Conservation (phyloP, 1,140 invertebrate genomes). For the Piezodorus guildinii region DNA sequence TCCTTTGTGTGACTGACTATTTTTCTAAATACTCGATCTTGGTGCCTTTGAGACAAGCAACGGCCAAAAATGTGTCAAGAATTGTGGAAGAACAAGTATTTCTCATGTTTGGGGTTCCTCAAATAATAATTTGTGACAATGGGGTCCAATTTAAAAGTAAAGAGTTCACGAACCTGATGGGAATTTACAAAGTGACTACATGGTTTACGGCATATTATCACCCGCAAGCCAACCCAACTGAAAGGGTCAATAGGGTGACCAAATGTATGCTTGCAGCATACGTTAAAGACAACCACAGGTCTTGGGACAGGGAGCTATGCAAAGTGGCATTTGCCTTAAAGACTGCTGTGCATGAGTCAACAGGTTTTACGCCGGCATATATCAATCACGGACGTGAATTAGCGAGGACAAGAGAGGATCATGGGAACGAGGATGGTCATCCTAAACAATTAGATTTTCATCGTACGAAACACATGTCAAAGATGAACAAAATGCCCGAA, state of each 20-base stretch:
- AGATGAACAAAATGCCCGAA: background rate
- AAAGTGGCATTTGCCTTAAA: constrained; percentile 36
- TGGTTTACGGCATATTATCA: background rate
- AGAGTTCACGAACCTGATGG: too few relatives aligned
- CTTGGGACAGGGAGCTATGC: constrained; percentile 32
- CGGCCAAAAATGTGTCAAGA: too few relatives aligned
- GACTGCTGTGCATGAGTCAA: constrained; percentile 32
- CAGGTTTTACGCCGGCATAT: constrained; percentile 33
- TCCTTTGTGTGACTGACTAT: background rate
- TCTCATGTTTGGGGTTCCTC: too few relatives aligned
- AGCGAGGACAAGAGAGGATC: constrained; percentile 15
- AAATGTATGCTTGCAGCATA: constrained; percentile 34
- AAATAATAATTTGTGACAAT: too few relatives aligned
- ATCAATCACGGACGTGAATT: constrained; percentile 33
- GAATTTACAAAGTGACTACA: too few relatives aligned
- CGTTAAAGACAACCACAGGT: constrained; percentile 31
- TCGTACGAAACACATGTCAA: background rate
- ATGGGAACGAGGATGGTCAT: background rate
- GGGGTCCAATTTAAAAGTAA: too few relatives aligned
- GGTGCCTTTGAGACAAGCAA: too few relatives aligned
- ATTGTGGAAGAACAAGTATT: too few relatives aligned
- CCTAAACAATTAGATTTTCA: background rate
- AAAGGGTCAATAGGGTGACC: constrained; percentile 35
- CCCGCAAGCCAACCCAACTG: constrained; percentile 34
- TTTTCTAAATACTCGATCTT: too few relatives aligned